Evolutionary conservation across 2,113 vertebrate genomes (phyloP).

Genomic region (Thamnophis sirtalis): DNA sequence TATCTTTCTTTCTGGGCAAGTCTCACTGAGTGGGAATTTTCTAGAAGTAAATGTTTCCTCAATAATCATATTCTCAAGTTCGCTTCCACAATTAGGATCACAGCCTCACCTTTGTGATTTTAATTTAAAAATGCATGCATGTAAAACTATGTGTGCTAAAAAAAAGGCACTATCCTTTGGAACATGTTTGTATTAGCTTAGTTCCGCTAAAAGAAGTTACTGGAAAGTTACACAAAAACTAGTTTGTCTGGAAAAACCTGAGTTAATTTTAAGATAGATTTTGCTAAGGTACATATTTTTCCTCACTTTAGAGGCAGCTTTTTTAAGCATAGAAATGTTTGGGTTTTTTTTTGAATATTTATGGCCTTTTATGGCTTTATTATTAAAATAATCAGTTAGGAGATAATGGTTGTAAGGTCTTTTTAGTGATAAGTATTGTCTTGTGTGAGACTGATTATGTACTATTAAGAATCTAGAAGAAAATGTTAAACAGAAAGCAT

Average conservation of each 20-base stretch:
- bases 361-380: neutral
- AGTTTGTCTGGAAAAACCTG: neutral
- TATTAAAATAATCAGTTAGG: neutral
- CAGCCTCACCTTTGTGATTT: neutral
- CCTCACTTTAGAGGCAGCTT: neutral
- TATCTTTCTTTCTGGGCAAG: neutral
- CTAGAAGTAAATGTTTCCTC: neutral
- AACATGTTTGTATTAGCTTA: neutral
- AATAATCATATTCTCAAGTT: neutral
- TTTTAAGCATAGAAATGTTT: neutral
- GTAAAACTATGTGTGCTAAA: neutral
- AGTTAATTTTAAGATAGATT: neutral
- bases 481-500: neutral
- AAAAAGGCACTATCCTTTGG: neutral
- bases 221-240: neutral
- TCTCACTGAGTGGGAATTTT: neutral
- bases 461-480: fast-evolving
- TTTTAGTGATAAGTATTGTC: neutral
- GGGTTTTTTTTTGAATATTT: neutral
- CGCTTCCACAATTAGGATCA: neutral
- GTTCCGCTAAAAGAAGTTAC: neutral
- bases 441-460: fast-evolving
- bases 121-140: neutral
- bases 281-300: neutral
- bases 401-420: neutral